Evolutionary conservation across 2,888 invertebrate species (phyloP).

Genomic region (Timandra comae): DNA sequence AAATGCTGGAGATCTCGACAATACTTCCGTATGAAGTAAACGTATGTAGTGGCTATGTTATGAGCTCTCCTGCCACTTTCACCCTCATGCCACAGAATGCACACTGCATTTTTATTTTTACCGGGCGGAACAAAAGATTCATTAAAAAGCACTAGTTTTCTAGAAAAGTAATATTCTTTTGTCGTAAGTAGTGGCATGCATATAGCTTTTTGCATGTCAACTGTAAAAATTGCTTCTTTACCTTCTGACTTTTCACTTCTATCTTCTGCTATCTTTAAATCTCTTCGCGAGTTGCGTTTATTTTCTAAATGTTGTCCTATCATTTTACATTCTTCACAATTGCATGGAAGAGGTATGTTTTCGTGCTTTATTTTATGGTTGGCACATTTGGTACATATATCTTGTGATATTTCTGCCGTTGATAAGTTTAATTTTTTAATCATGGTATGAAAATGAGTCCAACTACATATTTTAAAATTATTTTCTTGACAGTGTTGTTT

Average conservation of each 20-base stretch:
- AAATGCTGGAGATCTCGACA: background rate
- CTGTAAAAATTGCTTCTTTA: slow-evolving; percentile 4
- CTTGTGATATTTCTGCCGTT: slow-evolving; percentile 12
- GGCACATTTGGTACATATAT: slow-evolving; percentile 13
- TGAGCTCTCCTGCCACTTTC: background rate
- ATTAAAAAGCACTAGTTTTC: background rate
- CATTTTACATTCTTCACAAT: slow-evolving; percentile 6
- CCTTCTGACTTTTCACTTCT: slow-evolving; percentile 3
- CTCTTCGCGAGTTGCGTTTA: slow-evolving; percentile 5
- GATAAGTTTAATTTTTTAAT: slow-evolving; percentile 4
- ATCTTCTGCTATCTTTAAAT: slow-evolving; percentile 9
- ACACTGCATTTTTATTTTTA: background rate
- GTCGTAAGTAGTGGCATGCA: background rate
- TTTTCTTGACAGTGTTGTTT: slow-evolving; percentile 10
- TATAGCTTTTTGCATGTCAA: background rate
- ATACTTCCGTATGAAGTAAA: background rate
- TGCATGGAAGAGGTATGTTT: slow-evolving; percentile 8
- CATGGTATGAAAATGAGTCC: slow-evolving; percentile 6
- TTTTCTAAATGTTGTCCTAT: slow-evolving; percentile 8
- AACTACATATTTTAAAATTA: slow-evolving; percentile 6
- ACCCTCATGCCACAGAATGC: background rate
- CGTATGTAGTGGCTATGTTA: background rate
- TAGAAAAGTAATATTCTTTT: background rate
- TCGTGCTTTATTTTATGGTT: slow-evolving; percentile 12
- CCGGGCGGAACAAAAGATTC: background rate